Evolutionary conservation across 2,797 vertebrate genomes (phyloP).

Genomic region (Echiichthys vipera): DNA sequence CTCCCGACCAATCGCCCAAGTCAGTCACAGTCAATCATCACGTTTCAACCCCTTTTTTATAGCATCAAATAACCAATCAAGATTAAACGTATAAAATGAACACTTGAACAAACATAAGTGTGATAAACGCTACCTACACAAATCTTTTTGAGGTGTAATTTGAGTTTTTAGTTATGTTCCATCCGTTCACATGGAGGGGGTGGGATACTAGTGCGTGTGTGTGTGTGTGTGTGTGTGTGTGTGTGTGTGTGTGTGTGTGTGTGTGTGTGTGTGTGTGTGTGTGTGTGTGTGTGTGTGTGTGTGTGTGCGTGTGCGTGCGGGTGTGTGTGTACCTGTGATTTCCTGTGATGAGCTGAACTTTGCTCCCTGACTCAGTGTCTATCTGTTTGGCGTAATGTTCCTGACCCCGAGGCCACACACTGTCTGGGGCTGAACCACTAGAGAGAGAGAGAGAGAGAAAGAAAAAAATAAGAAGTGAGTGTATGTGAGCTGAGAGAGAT

Average conservation of each 20-base stretch:
- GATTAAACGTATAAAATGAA: too few species aligned
- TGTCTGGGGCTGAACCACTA: conserved; percentile 43
- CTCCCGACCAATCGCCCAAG: too few species aligned
- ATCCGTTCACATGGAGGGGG: too few species aligned
- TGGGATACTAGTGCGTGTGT: too few species aligned
- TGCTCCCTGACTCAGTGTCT: conserved; percentile 64
- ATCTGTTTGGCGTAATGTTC: conserved; percentile 54
- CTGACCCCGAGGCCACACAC: conserved; percentile 44
- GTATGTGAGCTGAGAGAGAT: conserved; percentile 37
- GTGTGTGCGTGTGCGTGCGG: background rate
- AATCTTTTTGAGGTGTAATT: too few species aligned
- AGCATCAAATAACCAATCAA: too few species aligned
- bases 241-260: background rate
- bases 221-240: background rate
- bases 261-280: conserved; percentile 2
- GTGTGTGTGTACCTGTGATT: conserved; percentile 22
- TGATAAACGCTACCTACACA: too few species aligned
- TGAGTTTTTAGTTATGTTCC: too few species aligned
- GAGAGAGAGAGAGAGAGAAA: background rate
- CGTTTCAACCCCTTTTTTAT: too few species aligned
- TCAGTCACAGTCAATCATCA: too few species aligned
- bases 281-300: background rate
- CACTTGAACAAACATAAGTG: too few species aligned
- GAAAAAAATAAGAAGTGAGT: background rate
- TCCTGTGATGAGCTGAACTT: conserved; percentile 58